phyloP scores from a whole-genome alignment of 1,140 invertebrate species.

The Teleogryllus occipitalis region DNA sequence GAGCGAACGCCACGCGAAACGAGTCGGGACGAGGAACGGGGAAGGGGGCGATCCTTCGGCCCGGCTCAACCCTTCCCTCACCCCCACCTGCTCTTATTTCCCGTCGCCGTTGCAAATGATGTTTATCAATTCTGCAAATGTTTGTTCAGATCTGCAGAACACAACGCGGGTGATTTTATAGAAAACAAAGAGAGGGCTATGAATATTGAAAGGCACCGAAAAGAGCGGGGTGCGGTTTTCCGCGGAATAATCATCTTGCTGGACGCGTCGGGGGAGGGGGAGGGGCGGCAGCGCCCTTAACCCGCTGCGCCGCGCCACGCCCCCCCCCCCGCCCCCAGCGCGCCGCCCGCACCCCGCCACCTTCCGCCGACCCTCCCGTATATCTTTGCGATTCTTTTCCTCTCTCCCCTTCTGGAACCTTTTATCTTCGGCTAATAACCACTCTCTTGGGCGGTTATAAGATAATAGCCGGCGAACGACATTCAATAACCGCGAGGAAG shows the following conservation, averaged over 20 bases:
- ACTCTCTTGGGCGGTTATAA: neutral
- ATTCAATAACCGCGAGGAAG: neutral
- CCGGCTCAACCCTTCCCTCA: neutral
- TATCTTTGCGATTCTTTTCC: neutral
- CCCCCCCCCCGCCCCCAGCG: no score
- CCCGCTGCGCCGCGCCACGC: no score
- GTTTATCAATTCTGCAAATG: neutral
- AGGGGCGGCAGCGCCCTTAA: neutral
- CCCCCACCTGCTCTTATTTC: neutral
- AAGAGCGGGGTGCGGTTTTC: neutral
- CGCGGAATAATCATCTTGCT: neutral
- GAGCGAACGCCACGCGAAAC: neutral
- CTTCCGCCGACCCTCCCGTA: neutral
- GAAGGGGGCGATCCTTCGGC: neutral
- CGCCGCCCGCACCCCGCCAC: no score
- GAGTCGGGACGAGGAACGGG: no score
- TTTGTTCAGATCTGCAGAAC: constrained; percentile 3
- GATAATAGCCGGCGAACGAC: neutral
- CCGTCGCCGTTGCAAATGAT: neutral
- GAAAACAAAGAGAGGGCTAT: constrained; percentile 4
- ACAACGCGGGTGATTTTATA: neutral
- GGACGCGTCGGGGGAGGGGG: neutral
- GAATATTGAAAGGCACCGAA: neutral
- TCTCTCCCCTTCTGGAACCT: neutral
- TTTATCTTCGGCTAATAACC: neutral